Percentiles rank a stretch among this genome's conserved stretches.
Conservation (phyloP, 2,113 vertebrate genomes). For the Chauna torquata region DNA sequence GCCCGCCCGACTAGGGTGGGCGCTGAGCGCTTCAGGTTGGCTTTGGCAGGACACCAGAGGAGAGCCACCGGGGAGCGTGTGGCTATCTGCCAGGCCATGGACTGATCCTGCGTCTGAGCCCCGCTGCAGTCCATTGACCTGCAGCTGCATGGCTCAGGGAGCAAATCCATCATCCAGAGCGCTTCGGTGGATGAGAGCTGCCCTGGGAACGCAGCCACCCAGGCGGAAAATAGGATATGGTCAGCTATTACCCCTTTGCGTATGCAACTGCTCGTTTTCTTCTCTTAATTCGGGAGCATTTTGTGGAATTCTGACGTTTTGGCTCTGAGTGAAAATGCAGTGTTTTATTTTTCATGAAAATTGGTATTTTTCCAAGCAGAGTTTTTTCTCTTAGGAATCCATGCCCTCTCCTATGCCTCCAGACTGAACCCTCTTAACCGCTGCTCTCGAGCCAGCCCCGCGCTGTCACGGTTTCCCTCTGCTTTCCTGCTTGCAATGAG, state of each 20-base stretch:
- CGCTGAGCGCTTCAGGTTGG: not conserved
- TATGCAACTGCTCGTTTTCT: not conserved
- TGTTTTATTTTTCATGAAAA: not conserved
- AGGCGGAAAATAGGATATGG: not conserved
- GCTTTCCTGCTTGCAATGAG: not conserved
- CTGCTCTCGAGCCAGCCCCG: not conserved
- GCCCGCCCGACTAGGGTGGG: not conserved
- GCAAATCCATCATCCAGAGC: not conserved
- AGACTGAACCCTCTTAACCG: not conserved
- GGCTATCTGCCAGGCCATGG: not conserved
- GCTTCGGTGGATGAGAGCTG: not conserved
- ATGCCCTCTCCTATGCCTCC: not conserved
- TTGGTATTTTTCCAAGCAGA: not conserved
- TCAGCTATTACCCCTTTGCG: fast-evolving
- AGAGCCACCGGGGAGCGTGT: not conserved
- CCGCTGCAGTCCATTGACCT: fast-evolving
- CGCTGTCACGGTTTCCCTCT: fast-evolving
- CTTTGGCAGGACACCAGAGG: not conserved
- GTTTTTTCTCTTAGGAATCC: not conserved
- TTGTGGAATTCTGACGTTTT: not conserved
- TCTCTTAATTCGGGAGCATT: not conserved
- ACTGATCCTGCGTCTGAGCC: fast-evolving
- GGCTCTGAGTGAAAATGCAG: not conserved
- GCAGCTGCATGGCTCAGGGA: not conserved
- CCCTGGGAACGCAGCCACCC: fast-evolving